Percentiles rank a stretch among this genome's conserved stretches.
Evolutionary conservation across 1,140 invertebrate species (phyloP).

Genomic region (Andricus grossulariae): DNA sequence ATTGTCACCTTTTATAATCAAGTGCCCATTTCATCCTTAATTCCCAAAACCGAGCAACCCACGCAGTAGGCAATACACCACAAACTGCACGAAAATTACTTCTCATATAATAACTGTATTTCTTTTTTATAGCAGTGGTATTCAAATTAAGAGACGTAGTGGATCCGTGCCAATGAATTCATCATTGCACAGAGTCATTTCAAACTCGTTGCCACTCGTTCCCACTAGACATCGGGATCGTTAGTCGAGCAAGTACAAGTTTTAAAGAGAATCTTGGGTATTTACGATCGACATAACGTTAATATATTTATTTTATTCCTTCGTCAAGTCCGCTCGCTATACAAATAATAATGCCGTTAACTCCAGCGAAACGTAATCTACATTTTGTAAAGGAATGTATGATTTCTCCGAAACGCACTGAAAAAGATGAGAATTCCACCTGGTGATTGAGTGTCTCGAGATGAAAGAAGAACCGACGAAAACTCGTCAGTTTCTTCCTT

Average conservation of each 20-base stretch:
- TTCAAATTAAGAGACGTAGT: constrained; percentile 54
- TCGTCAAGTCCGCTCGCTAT: constrained; percentile 45
- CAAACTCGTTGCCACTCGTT: constrained; percentile 31
- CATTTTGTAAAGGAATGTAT: background rate
- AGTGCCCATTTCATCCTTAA: too few relatives aligned
- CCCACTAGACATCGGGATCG: constrained; percentile 32
- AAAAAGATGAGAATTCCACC: constrained; percentile 1
- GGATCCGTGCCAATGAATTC: constrained; percentile 51
- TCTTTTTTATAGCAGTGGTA: constrained; percentile 51
- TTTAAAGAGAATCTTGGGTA: constrained; percentile 50
- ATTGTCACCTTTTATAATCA: too few relatives aligned
- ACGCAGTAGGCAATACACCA: too few relatives aligned
- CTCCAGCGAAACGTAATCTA: background rate
- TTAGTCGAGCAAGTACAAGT: constrained; percentile 43
- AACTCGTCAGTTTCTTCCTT: too few relatives aligned
- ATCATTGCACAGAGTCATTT: constrained; percentile 51
- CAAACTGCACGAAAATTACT: too few relatives aligned
- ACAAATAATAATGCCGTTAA: constrained; percentile 55
- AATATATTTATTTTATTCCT: constrained; percentile 58
- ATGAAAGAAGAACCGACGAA: background rate
- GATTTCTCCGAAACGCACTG: background rate
- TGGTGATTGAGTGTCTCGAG: background rate
- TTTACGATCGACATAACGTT: constrained; percentile 56
- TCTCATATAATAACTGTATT: constrained; percentile 36
- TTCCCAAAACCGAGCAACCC: too few relatives aligned